Evolutionary conservation across 2,113 vertebrate species (phyloP).

Genomic region (Paradoxurus hermaphroditus): DNA sequence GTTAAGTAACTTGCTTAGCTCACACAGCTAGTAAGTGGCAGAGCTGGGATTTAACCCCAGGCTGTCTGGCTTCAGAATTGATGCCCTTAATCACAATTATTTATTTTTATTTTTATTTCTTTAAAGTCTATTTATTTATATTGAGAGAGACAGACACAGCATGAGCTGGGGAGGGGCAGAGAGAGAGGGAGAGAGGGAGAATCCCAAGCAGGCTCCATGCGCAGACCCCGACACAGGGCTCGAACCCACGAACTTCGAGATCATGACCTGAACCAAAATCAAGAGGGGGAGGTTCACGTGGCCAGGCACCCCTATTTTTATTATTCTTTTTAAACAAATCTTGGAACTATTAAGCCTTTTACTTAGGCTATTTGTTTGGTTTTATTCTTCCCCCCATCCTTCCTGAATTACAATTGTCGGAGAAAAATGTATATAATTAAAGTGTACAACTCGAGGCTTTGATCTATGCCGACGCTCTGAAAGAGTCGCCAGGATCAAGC

Average conservation of each 20-base stretch:
- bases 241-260: too few species aligned
- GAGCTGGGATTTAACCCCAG: background rate
- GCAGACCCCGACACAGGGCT: too few species aligned
- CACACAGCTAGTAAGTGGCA: background rate
- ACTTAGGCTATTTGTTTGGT: background rate
- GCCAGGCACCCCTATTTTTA: too few species aligned
- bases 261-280: too few species aligned
- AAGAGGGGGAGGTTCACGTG: too few species aligned
- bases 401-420: background rate
- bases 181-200: too few species aligned
- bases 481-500: background rate
- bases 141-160: too few species aligned
- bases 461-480: background rate
- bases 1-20: background rate
- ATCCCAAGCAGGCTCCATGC: too few species aligned
- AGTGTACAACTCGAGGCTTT: background rate
- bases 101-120: background rate
- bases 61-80: background rate
- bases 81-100: background rate
- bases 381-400: background rate
- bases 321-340: background rate
- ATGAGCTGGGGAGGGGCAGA: too few species aligned
- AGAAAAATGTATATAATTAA: background rate
- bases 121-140: too few species aligned
- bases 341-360: background rate